Base-by-base conservation (phyloP, 2,797 vertebrate genomes). In the Vespertilio murinus region DNA sequence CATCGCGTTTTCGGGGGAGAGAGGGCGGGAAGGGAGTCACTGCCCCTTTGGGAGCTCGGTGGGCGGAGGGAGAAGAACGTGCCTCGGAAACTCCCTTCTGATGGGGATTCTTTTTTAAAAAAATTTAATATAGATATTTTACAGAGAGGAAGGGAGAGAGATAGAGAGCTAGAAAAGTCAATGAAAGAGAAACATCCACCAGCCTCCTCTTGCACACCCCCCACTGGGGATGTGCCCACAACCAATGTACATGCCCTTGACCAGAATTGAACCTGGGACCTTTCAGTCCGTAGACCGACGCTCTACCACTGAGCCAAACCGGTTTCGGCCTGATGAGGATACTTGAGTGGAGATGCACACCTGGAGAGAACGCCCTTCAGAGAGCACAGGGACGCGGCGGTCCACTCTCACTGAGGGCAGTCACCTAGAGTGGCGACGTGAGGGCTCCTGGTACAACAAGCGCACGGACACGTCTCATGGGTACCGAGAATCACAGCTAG, bases 401-500 rank as follows among this genome's bases (percentile, higher is more conserved):
- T 74, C 49, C 83, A 2, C 33, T 14, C 61, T 78, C 30, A 2
- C 16, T 13, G 49, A 20, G 35, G 59, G 33, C 11, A 11, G 59
- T 54, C 33, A 90, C 47, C 74, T 54, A 64, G 40, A 67, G 84
- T 87, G 85, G 90, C 52, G 23, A 65, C 85, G 79, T 79, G 20
- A 89, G 65, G 49, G 22, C 80, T 75, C 59, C 75, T 83, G 9
- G 4, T 30, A 83, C 0, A 40, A 75, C 49, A 70, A 94, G 89
- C 1, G 59, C 38, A 54, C 77, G 38, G 40, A 74, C 80, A 42
- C 30, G 79, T 71, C 23, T 78, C 88, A 18, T 40, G 45, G 45
- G 18, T 94, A 28, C 87, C 80, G 33, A 56, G 94, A 93, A 83
- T 59, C 77, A 65, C 40, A 54, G 81, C 61, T 17, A 74, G 40